phyloP scores from a whole-genome alignment of 1,140 invertebrate genomes.

The Drosophila pseudoananassae region DNA sequence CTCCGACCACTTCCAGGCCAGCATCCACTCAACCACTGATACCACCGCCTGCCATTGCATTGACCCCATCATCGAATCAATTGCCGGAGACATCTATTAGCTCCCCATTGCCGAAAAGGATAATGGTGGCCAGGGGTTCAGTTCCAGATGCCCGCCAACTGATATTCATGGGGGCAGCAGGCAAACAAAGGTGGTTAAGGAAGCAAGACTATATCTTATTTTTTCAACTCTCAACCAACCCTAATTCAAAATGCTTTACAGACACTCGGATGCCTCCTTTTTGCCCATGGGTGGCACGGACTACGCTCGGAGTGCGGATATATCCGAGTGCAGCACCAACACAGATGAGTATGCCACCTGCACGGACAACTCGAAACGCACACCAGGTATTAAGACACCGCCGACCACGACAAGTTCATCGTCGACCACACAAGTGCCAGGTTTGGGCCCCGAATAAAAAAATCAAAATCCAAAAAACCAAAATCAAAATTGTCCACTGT shows the following conservation, averaged over 20 bases:
- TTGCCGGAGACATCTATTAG: slow-evolving; percentile 22
- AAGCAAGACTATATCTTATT: not conserved
- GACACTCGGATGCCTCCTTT: slow-evolving; percentile 70
- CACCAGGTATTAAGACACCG: slow-evolving; percentile 84
- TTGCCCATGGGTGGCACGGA: slow-evolving; percentile 41
- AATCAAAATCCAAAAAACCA: not conserved
- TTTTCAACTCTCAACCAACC: not conserved
- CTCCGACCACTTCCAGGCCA: slow-evolving; percentile 48
- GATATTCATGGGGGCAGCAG: slow-evolving; percentile 50
- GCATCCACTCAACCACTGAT: slow-evolving; percentile 32
- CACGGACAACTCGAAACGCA: slow-evolving; percentile 91
- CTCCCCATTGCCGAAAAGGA: slow-evolving; percentile 62
- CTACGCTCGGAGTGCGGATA: slow-evolving; percentile 88
- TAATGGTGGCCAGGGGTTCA: slow-evolving; percentile 51
- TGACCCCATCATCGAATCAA: slow-evolving; percentile 60
- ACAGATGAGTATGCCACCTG: slow-evolving; percentile 94
- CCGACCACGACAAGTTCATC: slow-evolving; percentile 83
- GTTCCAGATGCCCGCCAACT: slow-evolving; percentile 64
- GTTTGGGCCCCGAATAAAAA: slow-evolving; percentile 65
- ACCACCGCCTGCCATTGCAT: slow-evolving; percentile 51
- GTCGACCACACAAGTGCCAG: slow-evolving; percentile 84
- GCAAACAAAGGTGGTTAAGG: slow-evolving; percentile 56
- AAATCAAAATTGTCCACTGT: slow-evolving; percentile 19
- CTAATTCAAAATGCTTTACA: not conserved
- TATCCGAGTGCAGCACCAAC: slow-evolving; percentile 93